These are phyloP conservation scores for Channa argus DNA, from an alignment of 2,113 vertebrate species.

Conservation along the genomic window DNA sequence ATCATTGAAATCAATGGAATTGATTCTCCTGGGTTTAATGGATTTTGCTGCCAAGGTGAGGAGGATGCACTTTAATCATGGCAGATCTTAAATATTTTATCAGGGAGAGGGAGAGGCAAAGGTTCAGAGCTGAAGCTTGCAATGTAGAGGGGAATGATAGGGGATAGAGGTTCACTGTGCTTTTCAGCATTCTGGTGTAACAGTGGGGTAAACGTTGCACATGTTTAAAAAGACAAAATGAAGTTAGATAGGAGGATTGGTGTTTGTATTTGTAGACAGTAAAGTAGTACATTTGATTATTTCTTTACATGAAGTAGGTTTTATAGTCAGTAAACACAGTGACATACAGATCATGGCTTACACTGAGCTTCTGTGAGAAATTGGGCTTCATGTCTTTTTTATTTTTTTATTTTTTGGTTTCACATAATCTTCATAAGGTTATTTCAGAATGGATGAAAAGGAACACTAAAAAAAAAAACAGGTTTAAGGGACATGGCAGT, in stretches of 20 bases:
- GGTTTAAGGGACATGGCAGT: neutral
- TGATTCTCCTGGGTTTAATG: constrained; percentile 79
- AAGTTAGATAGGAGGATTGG: neutral
- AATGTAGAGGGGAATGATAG: constrained; percentile 59
- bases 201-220: constrained; percentile 44
- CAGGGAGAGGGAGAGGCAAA: constrained; percentile 71
- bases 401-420: too few species aligned
- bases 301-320: neutral
- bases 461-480: neutral
- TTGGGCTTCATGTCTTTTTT: too few species aligned
- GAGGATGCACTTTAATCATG: constrained; percentile 81
- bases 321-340: neutral
- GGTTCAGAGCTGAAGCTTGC: constrained; percentile 69
- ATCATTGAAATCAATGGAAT: constrained; percentile 81
- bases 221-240: constrained; percentile 27
- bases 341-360: neutral
- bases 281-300: neutral
- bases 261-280: neutral
- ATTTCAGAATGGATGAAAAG: neutral
- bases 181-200: constrained; percentile 40
- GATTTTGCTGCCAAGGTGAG: constrained; percentile 82
- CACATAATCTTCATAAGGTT: neutral
- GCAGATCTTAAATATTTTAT: constrained; percentile 84
- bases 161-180: constrained; percentile 43
- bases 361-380: too few species aligned